These are phyloP conservation scores for Silurus glanis DNA, from an alignment of 2,113 vertebrate genomes.

Conservation along the genomic window DNA sequence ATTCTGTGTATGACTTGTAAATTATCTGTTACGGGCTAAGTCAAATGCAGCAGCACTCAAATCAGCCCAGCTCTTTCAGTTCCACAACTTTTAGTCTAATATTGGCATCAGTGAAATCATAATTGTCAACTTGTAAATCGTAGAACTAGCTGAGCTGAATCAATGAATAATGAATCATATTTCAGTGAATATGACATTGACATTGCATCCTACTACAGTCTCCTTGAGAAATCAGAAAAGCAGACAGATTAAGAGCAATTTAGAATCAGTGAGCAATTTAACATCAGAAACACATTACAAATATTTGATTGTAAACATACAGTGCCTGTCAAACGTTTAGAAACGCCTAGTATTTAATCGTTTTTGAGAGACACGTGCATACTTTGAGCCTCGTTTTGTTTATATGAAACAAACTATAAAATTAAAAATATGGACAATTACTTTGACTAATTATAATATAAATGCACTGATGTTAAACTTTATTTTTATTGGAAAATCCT, in stretches of 20 bases:
- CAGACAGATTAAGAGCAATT: neutral
- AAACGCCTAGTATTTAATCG: too few relatives aligned
- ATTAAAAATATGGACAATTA: too few relatives aligned
- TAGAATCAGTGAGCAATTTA: neutral
- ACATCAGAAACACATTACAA: neutral
- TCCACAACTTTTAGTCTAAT: too few relatives aligned
- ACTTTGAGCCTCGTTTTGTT: too few relatives aligned
- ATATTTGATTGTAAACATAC: neutral
- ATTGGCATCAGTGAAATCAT: neutral
- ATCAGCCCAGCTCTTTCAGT: neutral
- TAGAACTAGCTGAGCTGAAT: neutral
- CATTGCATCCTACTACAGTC: neutral
- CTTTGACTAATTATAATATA: too few relatives aligned
- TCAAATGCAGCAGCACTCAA: neutral
- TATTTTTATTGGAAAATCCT: too few relatives aligned
- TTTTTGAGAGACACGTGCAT: too few relatives aligned
- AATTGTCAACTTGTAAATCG: neutral
- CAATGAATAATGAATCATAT: neutral
- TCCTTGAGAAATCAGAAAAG: neutral
- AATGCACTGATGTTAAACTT: too few relatives aligned
- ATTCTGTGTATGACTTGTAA: neutral
- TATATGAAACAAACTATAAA: too few relatives aligned
- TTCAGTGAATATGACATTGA: neutral
- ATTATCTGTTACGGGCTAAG: neutral
- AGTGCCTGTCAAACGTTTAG: neutral